These are phyloP conservation scores for Caenorhabditis panamensis DNA, from an alignment of 2,888 invertebrate species.

Conservation along the genomic window DNA sequence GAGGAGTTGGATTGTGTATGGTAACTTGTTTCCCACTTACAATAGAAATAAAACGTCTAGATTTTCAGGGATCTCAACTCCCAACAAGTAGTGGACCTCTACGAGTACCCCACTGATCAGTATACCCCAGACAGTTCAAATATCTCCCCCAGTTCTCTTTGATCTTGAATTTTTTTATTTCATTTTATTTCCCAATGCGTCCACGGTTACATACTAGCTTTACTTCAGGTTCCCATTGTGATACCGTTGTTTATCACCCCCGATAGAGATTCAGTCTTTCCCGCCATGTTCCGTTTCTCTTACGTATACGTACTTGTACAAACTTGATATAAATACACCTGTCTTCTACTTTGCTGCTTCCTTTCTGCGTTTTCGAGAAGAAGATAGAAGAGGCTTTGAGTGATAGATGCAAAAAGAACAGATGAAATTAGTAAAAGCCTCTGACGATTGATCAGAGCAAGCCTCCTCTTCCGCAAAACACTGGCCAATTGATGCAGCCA, in stretches of 20 bases:
- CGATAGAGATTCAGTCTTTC: too few relatives aligned
- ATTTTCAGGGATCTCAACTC: constrained; percentile 44
- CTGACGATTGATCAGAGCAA: constrained; percentile 32
- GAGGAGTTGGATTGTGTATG: constrained; percentile 44
- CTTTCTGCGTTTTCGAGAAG: constrained; percentile 2
- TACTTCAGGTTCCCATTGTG: constrained; percentile 15
- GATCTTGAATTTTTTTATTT: not conserved
- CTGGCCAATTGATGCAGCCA: constrained; percentile 44
- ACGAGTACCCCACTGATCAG: constrained; percentile 14
- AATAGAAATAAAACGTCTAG: too few relatives aligned
- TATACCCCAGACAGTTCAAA: constrained; percentile 22
- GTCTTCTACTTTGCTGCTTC: too few relatives aligned
- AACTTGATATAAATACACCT: too few relatives aligned
- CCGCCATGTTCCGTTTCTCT: not conserved
- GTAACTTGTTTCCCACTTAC: constrained; percentile 5
- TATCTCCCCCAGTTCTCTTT: constrained; percentile 16
- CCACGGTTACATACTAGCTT: constrained; percentile 41
- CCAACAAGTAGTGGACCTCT: constrained; percentile 25
- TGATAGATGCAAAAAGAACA: constrained; percentile 55
- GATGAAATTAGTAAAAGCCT: constrained; percentile 43
- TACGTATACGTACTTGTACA: too few relatives aligned
- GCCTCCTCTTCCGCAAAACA: constrained; percentile 23
- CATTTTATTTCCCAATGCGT: constrained; percentile 3
- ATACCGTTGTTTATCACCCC: not conserved
- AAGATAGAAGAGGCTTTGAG: constrained; percentile 42